These are phyloP conservation scores for Hoplostethus mediterraneus DNA, from an alignment of 2,797 vertebrate species.

Conservation along the genomic window DNA sequence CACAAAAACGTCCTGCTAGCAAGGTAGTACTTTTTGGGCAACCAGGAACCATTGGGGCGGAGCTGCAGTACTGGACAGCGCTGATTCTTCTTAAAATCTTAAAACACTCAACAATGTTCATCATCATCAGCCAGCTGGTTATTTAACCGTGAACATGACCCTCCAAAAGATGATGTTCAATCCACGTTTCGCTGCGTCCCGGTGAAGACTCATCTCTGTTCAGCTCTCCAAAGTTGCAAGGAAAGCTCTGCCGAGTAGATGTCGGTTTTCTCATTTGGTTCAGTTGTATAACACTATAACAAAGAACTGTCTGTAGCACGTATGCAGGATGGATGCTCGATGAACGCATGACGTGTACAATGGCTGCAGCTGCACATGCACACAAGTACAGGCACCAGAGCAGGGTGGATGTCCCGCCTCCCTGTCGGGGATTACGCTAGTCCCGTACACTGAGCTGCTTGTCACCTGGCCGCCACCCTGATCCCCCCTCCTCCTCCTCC, in stretches of 20 bases:
- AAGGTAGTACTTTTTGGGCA: no score
- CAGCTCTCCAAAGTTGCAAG: no score
- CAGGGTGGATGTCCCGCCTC: conserved; percentile 11
- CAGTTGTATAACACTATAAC: background rate
- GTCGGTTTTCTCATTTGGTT: background rate
- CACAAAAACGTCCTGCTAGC: no score
- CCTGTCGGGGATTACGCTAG: conserved; percentile 50
- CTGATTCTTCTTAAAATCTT: no score
- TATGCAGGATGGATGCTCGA: background rate
- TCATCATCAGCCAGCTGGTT: no score
- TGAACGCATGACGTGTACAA: background rate
- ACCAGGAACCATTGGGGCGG: no score
- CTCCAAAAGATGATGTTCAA: background rate
- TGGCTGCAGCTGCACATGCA: background rate
- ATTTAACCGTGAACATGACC: no score
- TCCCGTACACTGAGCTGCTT: conserved; percentile 46
- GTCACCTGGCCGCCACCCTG: conserved; percentile 24
- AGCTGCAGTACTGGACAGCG: no score
- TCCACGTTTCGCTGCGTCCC: background rate
- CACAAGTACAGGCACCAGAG: background rate
- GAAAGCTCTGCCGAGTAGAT: background rate
- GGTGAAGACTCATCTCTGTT: background rate
- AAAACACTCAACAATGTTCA: no score
- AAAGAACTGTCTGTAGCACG: background rate
- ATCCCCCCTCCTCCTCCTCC: background rate